Percentiles rank a stretch among this genome's conserved stretches.
Evolutionary conservation across 2,888 invertebrate species (phyloP).

Genomic region (Torymus auratus): DNA sequence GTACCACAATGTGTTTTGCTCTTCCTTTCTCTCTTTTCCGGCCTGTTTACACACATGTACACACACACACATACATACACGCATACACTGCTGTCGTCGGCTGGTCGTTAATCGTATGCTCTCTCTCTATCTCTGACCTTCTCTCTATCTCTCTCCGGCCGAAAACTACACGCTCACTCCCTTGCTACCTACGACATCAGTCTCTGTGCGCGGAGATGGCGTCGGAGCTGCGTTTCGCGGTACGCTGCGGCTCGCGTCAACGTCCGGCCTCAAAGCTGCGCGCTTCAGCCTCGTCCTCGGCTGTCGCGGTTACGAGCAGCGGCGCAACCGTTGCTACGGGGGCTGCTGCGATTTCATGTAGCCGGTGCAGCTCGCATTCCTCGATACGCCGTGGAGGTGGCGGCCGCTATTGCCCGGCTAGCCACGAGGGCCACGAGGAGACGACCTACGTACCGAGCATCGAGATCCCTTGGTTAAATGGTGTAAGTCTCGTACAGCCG

Average conservation of each 20-base stretch:
- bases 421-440: slow-evolving; percentile 68
- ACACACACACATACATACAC: too few relatives aligned
- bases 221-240: slow-evolving; percentile 93
- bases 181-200: slow-evolving; percentile 76
- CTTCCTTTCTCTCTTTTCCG: too few relatives aligned
- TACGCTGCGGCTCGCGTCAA: slow-evolving; percentile 91
- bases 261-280: slow-evolving; percentile 85
- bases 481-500: slow-evolving; percentile 70
- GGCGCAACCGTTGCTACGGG: slow-evolving; percentile 44
- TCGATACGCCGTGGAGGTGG: slow-evolving; percentile 65
- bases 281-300: slow-evolving; percentile 39
- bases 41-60: too few relatives aligned
- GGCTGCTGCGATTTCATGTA: slow-evolving; percentile 67
- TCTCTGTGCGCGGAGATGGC: slow-evolving; percentile 96
- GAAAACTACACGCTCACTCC: too few relatives aligned
- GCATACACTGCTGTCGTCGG: neutral
- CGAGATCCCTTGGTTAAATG: slow-evolving; percentile 75
- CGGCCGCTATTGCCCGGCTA: slow-evolving; percentile 62
- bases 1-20: too few relatives aligned
- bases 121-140: neutral
- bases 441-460: slow-evolving; percentile 75
- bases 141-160: too few relatives aligned
- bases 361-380: slow-evolving; percentile 72
- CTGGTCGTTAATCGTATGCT: slow-evolving; percentile 13
- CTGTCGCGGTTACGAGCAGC: slow-evolving; percentile 58